Evolutionary conservation across 1,140 invertebrate species (phyloP).

Genomic region (Monomorium pharaonis): DNA sequence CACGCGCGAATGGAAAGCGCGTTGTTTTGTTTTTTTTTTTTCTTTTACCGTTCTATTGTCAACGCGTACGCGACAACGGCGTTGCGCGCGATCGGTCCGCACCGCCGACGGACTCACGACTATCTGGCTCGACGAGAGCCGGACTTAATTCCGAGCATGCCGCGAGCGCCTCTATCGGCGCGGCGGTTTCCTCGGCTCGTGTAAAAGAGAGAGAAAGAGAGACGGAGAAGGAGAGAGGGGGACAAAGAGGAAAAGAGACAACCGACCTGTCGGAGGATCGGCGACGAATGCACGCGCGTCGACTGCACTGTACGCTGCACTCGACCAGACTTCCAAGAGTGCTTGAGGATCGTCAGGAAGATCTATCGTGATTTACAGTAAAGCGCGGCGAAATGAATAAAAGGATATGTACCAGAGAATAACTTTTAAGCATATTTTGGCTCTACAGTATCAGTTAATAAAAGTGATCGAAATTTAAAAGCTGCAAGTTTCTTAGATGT

Average conservation of each 20-base stretch:
- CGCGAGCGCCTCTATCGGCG: conserved; percentile 76
- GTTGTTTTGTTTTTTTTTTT: background rate
- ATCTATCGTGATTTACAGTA: background rate
- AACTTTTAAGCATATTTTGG: too few species aligned
- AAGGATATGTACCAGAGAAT: background rate
- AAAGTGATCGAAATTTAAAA: too few species aligned
- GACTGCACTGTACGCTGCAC: conserved; percentile 72
- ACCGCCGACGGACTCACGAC: conserved; percentile 79
- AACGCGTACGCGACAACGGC: background rate
- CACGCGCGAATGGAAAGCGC: background rate
- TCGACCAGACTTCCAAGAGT: conserved; percentile 75
- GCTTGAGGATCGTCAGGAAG: background rate
- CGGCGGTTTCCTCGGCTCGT: conserved; percentile 14
- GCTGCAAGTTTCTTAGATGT: too few species aligned
- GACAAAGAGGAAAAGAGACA: background rate
- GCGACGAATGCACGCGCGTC: conserved; percentile 67
- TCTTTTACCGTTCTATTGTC: background rate
- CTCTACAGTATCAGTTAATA: too few species aligned
- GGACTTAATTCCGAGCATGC: conserved; percentile 68
- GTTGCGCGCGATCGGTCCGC: conserved; percentile 68
- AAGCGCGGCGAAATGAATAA: background rate
- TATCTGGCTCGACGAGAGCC: conserved; percentile 76
- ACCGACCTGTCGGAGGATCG: conserved; percentile 28
- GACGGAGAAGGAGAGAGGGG: background rate
- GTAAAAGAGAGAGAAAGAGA: background rate